A percentile compares a stretch with the other conserved stretches of the same genome.
Conservation (phyloP, 2,888 invertebrate species). For the Phengaris arion region DNA sequence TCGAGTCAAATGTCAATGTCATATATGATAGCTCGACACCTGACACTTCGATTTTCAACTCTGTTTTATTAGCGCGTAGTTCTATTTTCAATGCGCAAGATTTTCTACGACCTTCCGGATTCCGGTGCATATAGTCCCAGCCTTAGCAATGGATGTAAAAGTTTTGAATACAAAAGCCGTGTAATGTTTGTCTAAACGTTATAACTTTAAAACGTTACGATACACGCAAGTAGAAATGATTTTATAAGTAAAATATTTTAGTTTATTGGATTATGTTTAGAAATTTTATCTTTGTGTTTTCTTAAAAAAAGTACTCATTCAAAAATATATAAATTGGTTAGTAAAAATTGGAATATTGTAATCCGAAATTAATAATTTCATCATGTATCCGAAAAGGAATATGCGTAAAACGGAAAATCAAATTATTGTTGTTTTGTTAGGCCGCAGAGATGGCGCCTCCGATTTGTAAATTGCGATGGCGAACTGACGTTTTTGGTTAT, state of each 20-base stretch:
- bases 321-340: background rate
- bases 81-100: too few species aligned
- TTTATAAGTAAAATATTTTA: background rate
- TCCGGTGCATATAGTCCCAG: too few species aligned
- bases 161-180: background rate
- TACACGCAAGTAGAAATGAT: background rate
- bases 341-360: background rate
- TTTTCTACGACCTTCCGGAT: too few species aligned
- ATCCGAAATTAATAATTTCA: background rate
- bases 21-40: too few species aligned
- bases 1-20: too few species aligned
- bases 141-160: too few species aligned
- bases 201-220: background rate
- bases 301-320: background rate
- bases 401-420: constrained; percentile 52
- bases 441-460: constrained; percentile 74
- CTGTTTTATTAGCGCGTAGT: too few species aligned
- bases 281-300: background rate
- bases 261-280: background rate
- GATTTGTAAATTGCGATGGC: constrained; percentile 76
- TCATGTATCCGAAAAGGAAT: constrained; percentile 23
- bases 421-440: constrained; percentile 59
- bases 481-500: constrained; percentile 80
- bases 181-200: background rate
- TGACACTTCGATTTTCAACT: too few species aligned